phyloP scores from a whole-genome alignment of 2,888 invertebrate species.

The Xanthia icteritia region DNA sequence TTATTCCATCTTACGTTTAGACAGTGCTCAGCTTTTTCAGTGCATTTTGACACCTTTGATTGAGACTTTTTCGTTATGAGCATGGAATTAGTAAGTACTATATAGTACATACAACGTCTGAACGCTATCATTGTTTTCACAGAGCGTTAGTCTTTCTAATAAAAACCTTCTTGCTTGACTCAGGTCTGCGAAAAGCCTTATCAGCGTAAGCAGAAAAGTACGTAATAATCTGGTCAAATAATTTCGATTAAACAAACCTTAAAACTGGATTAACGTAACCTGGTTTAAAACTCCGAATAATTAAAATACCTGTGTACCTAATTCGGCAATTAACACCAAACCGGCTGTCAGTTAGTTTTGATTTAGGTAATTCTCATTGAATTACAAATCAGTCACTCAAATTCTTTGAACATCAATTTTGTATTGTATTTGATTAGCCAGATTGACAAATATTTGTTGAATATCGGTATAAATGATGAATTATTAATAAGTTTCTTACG shows the following conservation, averaged over 20 bases:
- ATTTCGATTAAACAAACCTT: constrained; percentile 6
- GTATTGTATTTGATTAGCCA: background rate
- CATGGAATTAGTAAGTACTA: background rate
- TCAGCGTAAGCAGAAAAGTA: constrained; percentile 2
- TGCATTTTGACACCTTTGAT: background rate
- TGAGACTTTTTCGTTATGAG: background rate
- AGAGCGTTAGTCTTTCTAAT: background rate
- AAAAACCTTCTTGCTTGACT: background rate
- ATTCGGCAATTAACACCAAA: background rate
- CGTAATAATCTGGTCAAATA: background rate
- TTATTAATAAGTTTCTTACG: background rate
- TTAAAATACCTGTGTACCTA: constrained; percentile 22
- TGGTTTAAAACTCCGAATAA: constrained; percentile 31
- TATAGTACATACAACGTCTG: background rate
- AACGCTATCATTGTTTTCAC: background rate
- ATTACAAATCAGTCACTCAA: background rate
- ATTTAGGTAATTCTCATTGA: constrained; percentile 12
- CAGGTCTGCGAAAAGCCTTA: background rate
- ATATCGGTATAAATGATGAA: background rate
- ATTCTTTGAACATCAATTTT: background rate
- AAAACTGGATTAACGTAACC: constrained; percentile 29
- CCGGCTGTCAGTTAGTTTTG: constrained; percentile 18
- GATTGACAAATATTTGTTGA: background rate
- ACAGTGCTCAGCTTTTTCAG: background rate
- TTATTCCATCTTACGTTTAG: background rate